These are phyloP conservation scores for Drosophila planitibia DNA, from an alignment of 2,888 invertebrate species.

Conservation along the genomic window DNA sequence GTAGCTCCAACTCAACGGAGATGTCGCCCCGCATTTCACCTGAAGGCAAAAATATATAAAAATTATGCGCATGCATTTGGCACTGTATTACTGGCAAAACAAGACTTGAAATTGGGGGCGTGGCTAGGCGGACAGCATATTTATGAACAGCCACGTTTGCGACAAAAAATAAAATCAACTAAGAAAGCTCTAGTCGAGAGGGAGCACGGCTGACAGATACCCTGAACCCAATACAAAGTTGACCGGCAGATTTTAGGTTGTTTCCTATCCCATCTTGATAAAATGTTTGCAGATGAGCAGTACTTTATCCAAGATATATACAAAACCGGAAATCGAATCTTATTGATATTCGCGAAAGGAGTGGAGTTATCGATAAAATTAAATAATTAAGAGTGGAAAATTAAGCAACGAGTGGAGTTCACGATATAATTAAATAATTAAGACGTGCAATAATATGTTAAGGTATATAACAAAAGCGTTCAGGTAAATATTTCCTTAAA, in stretches of 20 bases:
- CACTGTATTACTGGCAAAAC: constrained; percentile 32
- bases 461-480: not conserved
- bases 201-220: not conserved
- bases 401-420: no score
- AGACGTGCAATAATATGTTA: not conserved
- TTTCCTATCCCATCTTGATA: not conserved
- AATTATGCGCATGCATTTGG: constrained; percentile 72
- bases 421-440: not conserved
- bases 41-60: constrained; percentile 27
- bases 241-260: not conserved
- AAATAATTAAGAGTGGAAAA: no score
- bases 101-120: not conserved
- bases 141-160: constrained; percentile 67
- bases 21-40: constrained; percentile 25
- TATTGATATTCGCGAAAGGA: not conserved
- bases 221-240: not conserved
- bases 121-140: constrained; percentile 27
- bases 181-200: not conserved
- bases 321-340: not conserved
- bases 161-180: no score
- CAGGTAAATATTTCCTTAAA: not conserved
- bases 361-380: no score
- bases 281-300: not conserved
- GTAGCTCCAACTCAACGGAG: constrained; percentile 7
- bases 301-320: not conserved